Evolutionary conservation across 2,113 vertebrate species (phyloP).

Genomic region (Hippocampus guttulatus): DNA sequence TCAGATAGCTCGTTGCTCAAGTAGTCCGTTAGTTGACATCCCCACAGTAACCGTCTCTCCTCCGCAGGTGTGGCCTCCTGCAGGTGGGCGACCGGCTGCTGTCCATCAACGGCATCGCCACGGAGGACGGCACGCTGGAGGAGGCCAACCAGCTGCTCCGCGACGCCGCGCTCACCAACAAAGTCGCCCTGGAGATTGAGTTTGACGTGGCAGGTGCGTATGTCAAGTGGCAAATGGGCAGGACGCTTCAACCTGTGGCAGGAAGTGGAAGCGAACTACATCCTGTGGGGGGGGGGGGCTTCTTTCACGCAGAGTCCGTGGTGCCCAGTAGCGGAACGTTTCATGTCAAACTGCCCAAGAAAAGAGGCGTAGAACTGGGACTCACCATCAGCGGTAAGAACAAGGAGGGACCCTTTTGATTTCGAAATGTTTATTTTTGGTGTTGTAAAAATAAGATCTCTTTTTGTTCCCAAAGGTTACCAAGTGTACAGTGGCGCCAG

Average conservation of each 20-base stretch:
- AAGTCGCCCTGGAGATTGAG: slow-evolving; percentile 87
- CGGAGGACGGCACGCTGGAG: slow-evolving; percentile 92
- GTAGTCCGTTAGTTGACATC: background rate
- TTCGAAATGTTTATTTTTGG: background rate
- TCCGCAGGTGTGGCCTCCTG: slow-evolving; percentile 86
- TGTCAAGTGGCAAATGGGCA: background rate
- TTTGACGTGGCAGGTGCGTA: slow-evolving; percentile 91
- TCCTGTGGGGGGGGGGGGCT: too few relatives aligned
- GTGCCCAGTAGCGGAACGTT: slow-evolving; percentile 97
- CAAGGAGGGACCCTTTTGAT: background rate
- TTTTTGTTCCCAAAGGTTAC: too few relatives aligned
- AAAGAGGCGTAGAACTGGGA: slow-evolving; percentile 92
- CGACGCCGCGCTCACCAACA: slow-evolving; percentile 87
- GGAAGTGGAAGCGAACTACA: background rate
- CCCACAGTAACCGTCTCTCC: slow-evolving; percentile 7
- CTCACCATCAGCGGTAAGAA: slow-evolving; percentile 86
- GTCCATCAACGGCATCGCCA: slow-evolving; percentile 89
- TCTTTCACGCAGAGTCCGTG: slow-evolving; percentile 79
- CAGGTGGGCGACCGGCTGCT: slow-evolving; percentile 94
- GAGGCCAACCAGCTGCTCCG: slow-evolving; percentile 94
- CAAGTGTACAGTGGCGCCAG: too few relatives aligned
- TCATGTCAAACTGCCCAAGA: slow-evolving; percentile 95
- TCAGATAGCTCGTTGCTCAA: too few relatives aligned
- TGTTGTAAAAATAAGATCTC: background rate
- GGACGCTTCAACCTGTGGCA: too few relatives aligned